Evolutionary conservation across 2,888 invertebrate species (phyloP).

Genomic region (Malthinus seriepunctatus): DNA sequence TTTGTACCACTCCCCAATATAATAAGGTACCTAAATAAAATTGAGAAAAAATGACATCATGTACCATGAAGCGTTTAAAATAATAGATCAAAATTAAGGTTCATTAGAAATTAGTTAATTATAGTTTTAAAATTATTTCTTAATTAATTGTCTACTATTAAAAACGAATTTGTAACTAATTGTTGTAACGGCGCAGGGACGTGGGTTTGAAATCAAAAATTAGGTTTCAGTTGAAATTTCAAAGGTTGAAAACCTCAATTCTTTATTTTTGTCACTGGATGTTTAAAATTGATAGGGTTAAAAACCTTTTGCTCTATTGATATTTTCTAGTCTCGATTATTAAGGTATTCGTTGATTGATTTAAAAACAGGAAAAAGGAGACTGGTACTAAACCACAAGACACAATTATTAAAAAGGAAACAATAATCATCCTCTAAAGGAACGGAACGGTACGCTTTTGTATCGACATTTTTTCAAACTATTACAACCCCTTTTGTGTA

Average conservation of each 20-base stretch:
- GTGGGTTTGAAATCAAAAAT: background rate
- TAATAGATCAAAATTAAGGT: background rate
- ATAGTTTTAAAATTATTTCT: too few species aligned
- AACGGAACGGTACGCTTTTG: constrained; percentile 26
- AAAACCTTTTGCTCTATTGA: background rate
- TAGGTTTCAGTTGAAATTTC: background rate
- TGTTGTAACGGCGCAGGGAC: background rate
- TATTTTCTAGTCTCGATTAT: background rate
- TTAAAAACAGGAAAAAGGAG: constrained; percentile 19
- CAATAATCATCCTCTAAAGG: constrained; percentile 1
- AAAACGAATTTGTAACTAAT: background rate
- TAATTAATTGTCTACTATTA: too few species aligned
- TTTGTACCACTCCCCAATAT: constrained; percentile 7
- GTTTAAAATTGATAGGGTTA: background rate
- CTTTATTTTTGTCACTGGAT: background rate
- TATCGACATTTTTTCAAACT: background rate
- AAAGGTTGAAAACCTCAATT: background rate
- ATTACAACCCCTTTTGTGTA: too few species aligned
- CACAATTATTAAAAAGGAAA: constrained; percentile 1
- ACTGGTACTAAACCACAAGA: constrained; percentile 23
- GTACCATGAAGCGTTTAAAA: background rate
- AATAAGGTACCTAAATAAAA: too few species aligned
- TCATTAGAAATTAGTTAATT: too few species aligned
- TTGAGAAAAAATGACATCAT: constrained; percentile 5
- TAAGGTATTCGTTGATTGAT: constrained; percentile 15